These are phyloP conservation scores for Odobenus rosmarus DNA, from an alignment of 2,113 vertebrate species.

Conservation along the genomic window DNA sequence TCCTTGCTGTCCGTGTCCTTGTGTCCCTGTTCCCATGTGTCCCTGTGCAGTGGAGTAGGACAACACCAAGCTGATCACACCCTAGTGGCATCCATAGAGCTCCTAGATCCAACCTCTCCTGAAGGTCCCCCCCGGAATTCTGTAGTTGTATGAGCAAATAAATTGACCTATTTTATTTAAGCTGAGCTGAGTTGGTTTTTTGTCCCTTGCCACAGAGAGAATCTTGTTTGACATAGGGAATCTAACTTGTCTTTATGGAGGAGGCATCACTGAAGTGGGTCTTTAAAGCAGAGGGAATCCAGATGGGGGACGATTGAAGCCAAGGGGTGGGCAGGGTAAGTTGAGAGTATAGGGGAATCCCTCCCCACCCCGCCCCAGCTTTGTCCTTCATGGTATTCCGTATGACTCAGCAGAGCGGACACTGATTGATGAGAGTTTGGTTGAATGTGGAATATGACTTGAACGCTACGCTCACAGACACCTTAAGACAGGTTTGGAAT, in stretches of 20 bases:
- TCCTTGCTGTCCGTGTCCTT: rapidly evolving
- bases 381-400: rapidly evolving
- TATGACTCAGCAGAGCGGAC: rapidly evolving
- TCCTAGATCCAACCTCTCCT: not conserved
- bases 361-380: too few species aligned
- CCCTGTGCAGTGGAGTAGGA: not conserved
- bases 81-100: not conserved
- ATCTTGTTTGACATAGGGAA: not conserved
- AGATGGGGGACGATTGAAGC: not conserved
- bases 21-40: not conserved
- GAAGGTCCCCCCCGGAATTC: not conserved
- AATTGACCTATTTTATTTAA: not conserved
- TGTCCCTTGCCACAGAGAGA: not conserved
- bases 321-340: not conserved
- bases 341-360: rapidly evolving
- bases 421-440: not conserved
- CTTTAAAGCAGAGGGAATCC: not conserved
- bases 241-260: not conserved
- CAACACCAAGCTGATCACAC: rapidly evolving
- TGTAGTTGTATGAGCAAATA: not conserved
- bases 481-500: not conserved
- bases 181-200: not conserved
- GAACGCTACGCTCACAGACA: rapidly evolving
- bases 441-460: not conserved
- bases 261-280: rapidly evolving